Evolutionary conservation across 2,888 invertebrate genomes (phyloP).

Genomic region (Chorisops tibialis): DNA sequence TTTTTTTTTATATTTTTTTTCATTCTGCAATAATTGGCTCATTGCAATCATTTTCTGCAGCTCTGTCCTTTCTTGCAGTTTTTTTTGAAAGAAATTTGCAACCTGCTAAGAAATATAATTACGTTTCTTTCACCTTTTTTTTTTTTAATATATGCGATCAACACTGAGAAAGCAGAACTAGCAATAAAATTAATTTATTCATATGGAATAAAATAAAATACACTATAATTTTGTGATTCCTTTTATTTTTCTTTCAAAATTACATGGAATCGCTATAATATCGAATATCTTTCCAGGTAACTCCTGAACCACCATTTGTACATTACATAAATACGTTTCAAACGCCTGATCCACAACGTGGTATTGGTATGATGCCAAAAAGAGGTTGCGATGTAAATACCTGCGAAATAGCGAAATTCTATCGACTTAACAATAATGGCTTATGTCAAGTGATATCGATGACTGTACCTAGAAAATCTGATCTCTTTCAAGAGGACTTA

Average conservation of each 20-base stretch:
- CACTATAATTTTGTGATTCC: too few relatives aligned
- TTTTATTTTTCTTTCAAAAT: neutral
- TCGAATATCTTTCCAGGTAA: conserved; percentile 58
- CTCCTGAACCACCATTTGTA: conserved; percentile 89
- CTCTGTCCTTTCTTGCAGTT: too few relatives aligned
- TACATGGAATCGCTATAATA: neutral
- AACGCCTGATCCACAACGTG: conserved; percentile 96
- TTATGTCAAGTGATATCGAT: conserved; percentile 90
- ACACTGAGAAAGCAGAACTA: too few relatives aligned
- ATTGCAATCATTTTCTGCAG: too few relatives aligned
- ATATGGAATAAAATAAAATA: too few relatives aligned
- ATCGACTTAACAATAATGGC: conserved; percentile 90
- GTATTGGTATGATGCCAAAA: conserved; percentile 97
- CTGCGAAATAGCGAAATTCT: conserved; percentile 94
- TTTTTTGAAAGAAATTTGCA: too few relatives aligned
- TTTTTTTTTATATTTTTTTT: too few relatives aligned
- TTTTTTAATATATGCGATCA: too few relatives aligned
- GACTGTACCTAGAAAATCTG: conserved; percentile 97
- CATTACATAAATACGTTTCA: conserved; percentile 97
- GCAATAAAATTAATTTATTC: too few relatives aligned
- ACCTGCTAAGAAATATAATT: too few relatives aligned
- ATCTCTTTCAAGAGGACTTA: conserved; percentile 94
- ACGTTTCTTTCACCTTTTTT: too few relatives aligned
- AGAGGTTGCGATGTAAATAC: conserved; percentile 90
- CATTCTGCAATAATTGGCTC: too few relatives aligned